These are phyloP conservation scores for Falco naumanni DNA, from an alignment of 2,797 vertebrate genomes.

Conservation along the genomic window DNA sequence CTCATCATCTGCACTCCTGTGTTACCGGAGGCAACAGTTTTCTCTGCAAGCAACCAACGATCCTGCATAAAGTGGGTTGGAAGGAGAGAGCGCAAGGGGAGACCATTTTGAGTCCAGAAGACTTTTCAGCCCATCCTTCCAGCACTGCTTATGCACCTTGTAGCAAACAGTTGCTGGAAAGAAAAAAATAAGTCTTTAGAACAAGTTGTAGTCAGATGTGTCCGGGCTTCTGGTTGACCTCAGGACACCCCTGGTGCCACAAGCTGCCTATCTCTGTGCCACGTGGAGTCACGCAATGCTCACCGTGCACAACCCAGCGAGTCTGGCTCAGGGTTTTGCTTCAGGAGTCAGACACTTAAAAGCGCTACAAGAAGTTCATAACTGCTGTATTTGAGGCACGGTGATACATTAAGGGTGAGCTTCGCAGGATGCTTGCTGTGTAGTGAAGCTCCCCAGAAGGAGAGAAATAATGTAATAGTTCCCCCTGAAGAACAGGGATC, in stretches of 20 bases:
- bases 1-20: neutral
- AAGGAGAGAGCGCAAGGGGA: neutral
- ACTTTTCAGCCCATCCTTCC: neutral
- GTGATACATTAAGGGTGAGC: neutral
- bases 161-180: neutral
- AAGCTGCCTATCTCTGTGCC: neutral
- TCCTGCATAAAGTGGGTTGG: neutral
- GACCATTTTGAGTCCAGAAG: neutral
- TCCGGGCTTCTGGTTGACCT: neutral
- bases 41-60: neutral
- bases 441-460: neutral
- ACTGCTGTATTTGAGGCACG: neutral
- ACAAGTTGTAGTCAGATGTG: neutral
- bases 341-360: neutral
- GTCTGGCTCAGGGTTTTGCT: neutral
- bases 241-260: neutral
- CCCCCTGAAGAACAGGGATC: neutral
- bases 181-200: neutral
- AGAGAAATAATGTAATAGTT: neutral
- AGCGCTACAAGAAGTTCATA: neutral
- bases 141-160: neutral
- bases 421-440: neutral
- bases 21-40: neutral
- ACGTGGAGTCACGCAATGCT: rapidly evolving
- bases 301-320: neutral